Evolutionary conservation across 2,888 invertebrate species (phyloP), one percentile per base, ranked within the genome.

Genomic region (Steromphala cineraria): DNA sequence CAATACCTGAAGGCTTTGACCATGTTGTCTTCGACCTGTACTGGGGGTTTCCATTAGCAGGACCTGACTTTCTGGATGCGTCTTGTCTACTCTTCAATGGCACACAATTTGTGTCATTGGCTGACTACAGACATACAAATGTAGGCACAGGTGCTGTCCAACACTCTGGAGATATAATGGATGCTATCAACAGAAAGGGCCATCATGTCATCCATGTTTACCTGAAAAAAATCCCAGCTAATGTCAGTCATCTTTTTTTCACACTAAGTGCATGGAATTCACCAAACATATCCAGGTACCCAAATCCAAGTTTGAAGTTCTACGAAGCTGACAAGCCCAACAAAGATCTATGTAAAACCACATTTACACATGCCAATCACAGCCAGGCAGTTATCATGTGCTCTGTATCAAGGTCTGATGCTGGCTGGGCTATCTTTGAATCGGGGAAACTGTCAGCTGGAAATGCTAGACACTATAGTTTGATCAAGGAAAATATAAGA

Each of bases 381-480:
- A 87, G 87, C 1, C 87, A 87, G 75, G 88, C 89, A 21, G 88
- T 88, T 10, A 79, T 89, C 53, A 89, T 89, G 89, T 89, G 89
- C 55, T 87, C 87, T 13, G 79, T 87, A 52, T 86, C 85, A 15
- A 84, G 84, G 8, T 21, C 62, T 2, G 78, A 79, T 53, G 86
- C 85, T 21, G 62, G 56, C 55, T 89, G 87, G 89, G 67, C 83
- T 67, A 87, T 89, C n/a, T 87, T 80, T 80, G 87, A 87, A 55
- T 87, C 86, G 24, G 89, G 89, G 36, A 85, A 87, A 83, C 55
- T 87, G 10, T 86, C 88, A 10, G 80, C 85, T 24, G 89, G 89
- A 17, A 89, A 89, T 83, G 89, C 88, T n/a, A 86, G 15, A 17
- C 62, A 84, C 7, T 89, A 89, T 76, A 28, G 40, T 0, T 84